Percentiles rank a stretch among this genome's conserved stretches.
These are phyloP conservation scores for Maniola hyperantus DNA, from an alignment of 2,888 invertebrate species.

Conservation along the genomic window DNA sequence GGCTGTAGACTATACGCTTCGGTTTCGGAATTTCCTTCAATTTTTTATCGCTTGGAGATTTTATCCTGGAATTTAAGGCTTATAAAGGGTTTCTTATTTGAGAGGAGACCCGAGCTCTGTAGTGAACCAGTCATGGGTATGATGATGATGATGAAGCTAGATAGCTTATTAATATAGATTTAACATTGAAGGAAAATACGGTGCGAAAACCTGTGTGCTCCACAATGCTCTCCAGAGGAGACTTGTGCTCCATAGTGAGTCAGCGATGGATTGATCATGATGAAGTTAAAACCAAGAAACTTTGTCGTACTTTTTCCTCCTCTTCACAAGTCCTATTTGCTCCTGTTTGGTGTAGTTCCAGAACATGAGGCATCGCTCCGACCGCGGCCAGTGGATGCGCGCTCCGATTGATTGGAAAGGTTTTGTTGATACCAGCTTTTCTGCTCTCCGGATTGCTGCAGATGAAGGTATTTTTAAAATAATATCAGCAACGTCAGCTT, in stretches of 20 bases:
- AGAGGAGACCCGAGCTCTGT: too few relatives aligned
- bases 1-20: slow-evolving; percentile 46
- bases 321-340: slow-evolving; percentile 52
- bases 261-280: too few relatives aligned
- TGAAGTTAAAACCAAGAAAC: neutral
- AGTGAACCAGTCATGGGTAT: too few relatives aligned
- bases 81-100: too few relatives aligned
- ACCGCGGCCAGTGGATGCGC: slow-evolving; percentile 84
- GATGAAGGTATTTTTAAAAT: neutral
- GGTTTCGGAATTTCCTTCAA: slow-evolving; percentile 32
- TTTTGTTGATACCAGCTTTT: slow-evolving; percentile 76
- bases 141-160: too few relatives aligned
- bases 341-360: slow-evolving; percentile 66
- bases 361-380: slow-evolving; percentile 83
- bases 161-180: too few relatives aligned
- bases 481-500: too few relatives aligned
- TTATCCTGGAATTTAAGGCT: slow-evolving; percentile 32
- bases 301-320: slow-evolving; percentile 41
- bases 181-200: too few relatives aligned
- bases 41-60: slow-evolving; percentile 22
- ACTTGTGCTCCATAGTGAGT: too few relatives aligned
- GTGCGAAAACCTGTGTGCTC: too few relatives aligned
- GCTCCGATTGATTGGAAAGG: slow-evolving; percentile 84
- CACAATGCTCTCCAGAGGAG: too few relatives aligned
- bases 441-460: slow-evolving; percentile 83